Evolutionary conservation across 2,797 vertebrate genomes (phyloP).

Genomic region (Eospalax fontanierii): DNA sequence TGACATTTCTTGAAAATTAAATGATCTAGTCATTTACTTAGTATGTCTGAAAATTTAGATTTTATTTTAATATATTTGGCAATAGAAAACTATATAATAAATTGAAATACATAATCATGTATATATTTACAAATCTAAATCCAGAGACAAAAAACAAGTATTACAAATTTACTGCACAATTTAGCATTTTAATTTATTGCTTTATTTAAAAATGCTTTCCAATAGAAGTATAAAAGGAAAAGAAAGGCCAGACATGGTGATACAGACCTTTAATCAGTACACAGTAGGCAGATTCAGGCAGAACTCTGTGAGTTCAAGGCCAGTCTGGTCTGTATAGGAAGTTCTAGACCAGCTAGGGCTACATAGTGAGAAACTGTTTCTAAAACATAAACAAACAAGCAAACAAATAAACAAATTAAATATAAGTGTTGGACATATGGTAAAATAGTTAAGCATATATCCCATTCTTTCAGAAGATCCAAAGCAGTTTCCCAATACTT

Average conservation of each 20-base stretch:
- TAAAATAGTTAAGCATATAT: not conserved
- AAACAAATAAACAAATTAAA: not conserved
- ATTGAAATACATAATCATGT: not conserved
- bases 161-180: not conserved
- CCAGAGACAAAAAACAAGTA: not conserved
- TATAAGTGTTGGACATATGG: no score
- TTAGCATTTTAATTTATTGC: not conserved
- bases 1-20: not conserved
- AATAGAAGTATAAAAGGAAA: conserved; percentile 10
- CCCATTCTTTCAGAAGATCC: not conserved
- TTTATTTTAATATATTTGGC: not conserved
- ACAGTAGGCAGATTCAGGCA: not conserved
- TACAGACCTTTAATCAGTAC: not conserved
- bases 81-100: not conserved
- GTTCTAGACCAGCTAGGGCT: not conserved
- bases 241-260: not conserved
- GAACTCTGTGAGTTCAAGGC: not conserved
- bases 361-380: not conserved
- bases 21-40: not conserved
- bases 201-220: not conserved
- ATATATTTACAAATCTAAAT: not conserved
- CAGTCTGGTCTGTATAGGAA: not conserved
- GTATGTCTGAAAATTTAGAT: not conserved
- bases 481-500: not conserved
- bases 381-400: not conserved